Base-by-base conservation (phyloP, 2,888 invertebrate species). In the Iselma pallidipennis region DNA sequence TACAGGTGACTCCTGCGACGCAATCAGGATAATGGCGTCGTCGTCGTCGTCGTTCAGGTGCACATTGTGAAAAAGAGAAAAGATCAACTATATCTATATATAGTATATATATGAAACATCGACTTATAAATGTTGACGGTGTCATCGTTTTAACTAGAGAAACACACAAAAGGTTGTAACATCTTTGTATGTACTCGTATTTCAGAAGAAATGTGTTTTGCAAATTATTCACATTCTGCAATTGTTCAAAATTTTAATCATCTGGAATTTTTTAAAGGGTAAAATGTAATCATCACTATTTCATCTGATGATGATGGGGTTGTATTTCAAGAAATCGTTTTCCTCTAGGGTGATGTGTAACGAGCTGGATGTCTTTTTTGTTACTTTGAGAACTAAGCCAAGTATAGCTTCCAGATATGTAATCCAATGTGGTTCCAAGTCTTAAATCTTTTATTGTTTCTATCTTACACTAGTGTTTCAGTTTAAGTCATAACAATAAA, bases 1-100 rank as follows among this genome's bases (percentile, higher is more conserved):
- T 74, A 76, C 76, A 76, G 76, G 76, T 76, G 74, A 75, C 73
- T 74, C 69, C 64, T 61, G 66, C 74, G 72, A 72, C 67, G 73
- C 73, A 76, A 75, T 76, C 76, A 73, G 71, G 73, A 73, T 75
- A 75, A 76, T 76, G 73, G 75, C 67, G 59, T 63, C 45, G 21
- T 21, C 19, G 33, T 33, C n/a, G 65, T 58, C 59, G 67, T 56
- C 57, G 65, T 65, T 58, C 68, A 66, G 68, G 66, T 66, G 65
- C 56, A 59, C 56, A 58, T 49, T 63, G 55, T 56, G 55, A 49
- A 54, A 59, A 33, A 33, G 33, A 4, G 4, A 14, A 33, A 12
- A 21, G 45, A 45, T 45, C 45, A 45, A 45, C 37, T 37, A 7
- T 37, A n/a, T n/a, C n/a, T n/a, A n/a, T n/a, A n/a, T n/a, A n/a